phyloP scores from a whole-genome alignment of 1,140 invertebrate species.

The Brachionus plicatilis region DNA sequence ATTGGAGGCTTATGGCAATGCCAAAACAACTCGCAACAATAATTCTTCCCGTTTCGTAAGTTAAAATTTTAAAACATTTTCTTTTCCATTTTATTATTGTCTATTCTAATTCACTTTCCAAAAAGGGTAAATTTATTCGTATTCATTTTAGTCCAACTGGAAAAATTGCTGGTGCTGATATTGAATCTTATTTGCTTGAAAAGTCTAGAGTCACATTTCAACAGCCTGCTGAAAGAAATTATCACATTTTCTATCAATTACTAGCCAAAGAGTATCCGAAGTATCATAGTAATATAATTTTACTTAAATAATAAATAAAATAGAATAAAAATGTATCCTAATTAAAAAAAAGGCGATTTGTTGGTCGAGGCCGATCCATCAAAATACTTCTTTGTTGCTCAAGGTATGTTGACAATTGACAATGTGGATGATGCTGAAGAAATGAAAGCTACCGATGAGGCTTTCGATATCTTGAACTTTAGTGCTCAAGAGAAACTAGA shows the following conservation, averaged over 20 bases:
- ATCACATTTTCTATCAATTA: slow-evolving; percentile 99
- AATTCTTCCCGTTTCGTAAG: slow-evolving; percentile 63
- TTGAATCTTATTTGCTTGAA: slow-evolving; percentile 99
- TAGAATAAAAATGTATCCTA: background rate
- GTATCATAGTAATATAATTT: slow-evolving; percentile 45
- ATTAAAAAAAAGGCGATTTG: slow-evolving; percentile 67
- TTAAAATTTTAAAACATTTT: slow-evolving; percentile 32
- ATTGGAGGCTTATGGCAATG: slow-evolving; percentile 62
- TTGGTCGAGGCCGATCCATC: slow-evolving; percentile 75
- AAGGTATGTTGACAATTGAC: slow-evolving; percentile 93
- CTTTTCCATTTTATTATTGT: background rate
- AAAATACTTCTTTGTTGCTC: slow-evolving; percentile 85
- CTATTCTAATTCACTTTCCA: no score
- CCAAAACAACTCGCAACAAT: slow-evolving; percentile 63
- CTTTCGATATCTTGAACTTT: slow-evolving; percentile 96
- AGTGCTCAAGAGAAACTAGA: slow-evolving; percentile 87
- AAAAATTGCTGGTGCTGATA: slow-evolving; percentile 99
- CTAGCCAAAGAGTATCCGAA: slow-evolving; percentile 82
- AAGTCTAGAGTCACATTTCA: slow-evolving; percentile 99
- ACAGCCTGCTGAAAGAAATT: slow-evolving; percentile 89
- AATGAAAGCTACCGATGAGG: slow-evolving; percentile 84
- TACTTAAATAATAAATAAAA: background rate
- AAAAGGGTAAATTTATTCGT: slow-evolving; percentile 88
- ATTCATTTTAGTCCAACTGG: slow-evolving; percentile 98
- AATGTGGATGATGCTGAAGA: slow-evolving; percentile 93